Base-by-base conservation (phyloP, 1,140 invertebrate genomes). In the Drosophila parabipectinata region DNA sequence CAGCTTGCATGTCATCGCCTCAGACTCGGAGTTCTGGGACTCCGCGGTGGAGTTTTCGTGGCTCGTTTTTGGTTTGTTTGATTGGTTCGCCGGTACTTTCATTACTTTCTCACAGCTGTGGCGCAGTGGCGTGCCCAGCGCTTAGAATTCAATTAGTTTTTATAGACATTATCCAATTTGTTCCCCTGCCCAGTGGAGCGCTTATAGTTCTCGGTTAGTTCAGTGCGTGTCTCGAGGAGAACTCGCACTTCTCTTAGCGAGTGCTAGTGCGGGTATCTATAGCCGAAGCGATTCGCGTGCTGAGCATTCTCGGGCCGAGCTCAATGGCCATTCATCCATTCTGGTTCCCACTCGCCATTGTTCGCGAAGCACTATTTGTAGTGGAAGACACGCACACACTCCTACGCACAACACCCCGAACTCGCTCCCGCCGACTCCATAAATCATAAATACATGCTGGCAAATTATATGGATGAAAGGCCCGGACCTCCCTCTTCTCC, bases 91-190 rank as follows among this genome's bases (percentile, higher is more conserved):
- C 39, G 56, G 54, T 68, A 76, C 79, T 88, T 87, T 87, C 66
- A 64, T 75, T 72, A 72, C 83, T 78, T 87, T 87, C 82, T 79
- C 82, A 87, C 82, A 87, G 82, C 74, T 78, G 82, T 75, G 63
- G 24, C 50, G 12, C 48, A 21, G n/a, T 85, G 82, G 68, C 83
- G 83, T 88, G 83, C 72, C 58, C 74, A 79, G 79, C 83, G 83
- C 83, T 88, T 88, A 88, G 83, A 89, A 88, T 88, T 88, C 83
- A 88, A 88, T 88, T 88, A 88, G 83, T 88, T 88, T 87, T 88
- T 88, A 88, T 88, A 88, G 83, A 88, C 83, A 88, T 88, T 88
- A 88, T 88, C 83, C 83, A 88, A 88, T 88, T 88, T 88, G 84
- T 78, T 79, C 57, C 37, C 81, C 56, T 45, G 21, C 32, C n/a